Percentiles rank a stretch among this genome's conserved stretches.
Evolutionary conservation across 2,888 invertebrate genomes (phyloP).

Genomic region (Epinotia ramella): DNA sequence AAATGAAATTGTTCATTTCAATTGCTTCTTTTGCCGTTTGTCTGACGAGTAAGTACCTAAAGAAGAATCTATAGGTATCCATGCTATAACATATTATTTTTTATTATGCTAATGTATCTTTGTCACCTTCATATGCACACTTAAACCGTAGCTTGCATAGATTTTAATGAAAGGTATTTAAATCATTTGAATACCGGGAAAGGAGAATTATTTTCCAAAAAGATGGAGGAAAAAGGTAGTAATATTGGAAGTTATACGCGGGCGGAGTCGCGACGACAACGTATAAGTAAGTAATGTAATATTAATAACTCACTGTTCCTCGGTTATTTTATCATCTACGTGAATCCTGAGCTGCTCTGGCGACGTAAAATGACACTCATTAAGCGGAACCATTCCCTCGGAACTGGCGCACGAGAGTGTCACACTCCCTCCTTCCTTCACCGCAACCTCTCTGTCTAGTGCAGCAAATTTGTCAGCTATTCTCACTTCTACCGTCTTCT

Average conservation of each 20-base stretch:
- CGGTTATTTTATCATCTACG: constrained; percentile 23
- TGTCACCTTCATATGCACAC: too few species aligned
- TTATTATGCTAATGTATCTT: too few species aligned
- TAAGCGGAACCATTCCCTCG: constrained; percentile 34
- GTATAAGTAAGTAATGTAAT: not conserved
- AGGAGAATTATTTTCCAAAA: too few species aligned
- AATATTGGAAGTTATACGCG: too few species aligned
- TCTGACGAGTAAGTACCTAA: too few species aligned
- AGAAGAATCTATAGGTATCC: too few species aligned
- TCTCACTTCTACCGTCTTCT: constrained; percentile 34
- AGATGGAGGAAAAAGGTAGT: too few species aligned
- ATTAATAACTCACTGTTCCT: constrained; percentile 24
- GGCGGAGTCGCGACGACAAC: too few species aligned
- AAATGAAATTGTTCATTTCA: too few species aligned
- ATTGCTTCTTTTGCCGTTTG: too few species aligned
- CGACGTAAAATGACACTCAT: constrained; percentile 37
- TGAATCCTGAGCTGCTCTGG: not conserved
- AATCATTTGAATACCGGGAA: not conserved
- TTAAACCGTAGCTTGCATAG: too few species aligned
- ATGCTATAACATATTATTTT: too few species aligned
- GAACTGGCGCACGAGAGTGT: constrained; percentile 37
- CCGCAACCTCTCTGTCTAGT: constrained; percentile 16
- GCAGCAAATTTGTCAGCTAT: constrained; percentile 32
- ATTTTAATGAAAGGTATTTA: not conserved
- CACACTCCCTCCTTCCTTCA: constrained; percentile 27